Conservation (phyloP, 2,888 invertebrate species). For the Ferrisia virgata region DNA sequence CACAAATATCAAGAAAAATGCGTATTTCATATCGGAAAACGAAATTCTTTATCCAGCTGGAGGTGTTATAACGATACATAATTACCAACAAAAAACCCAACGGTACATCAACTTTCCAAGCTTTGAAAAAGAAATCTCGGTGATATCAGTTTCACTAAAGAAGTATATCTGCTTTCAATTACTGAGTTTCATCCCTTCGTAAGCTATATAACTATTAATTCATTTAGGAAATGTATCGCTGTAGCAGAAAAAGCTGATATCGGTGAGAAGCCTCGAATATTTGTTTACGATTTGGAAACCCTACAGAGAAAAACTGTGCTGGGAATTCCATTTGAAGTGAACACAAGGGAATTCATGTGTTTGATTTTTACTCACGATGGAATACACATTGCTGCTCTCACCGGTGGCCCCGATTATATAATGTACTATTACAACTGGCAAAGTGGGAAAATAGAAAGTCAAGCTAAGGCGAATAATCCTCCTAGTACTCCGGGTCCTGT, state of each 20-base stretch:
- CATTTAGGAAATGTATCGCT: slow-evolving; percentile 63
- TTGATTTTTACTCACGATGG: slow-evolving; percentile 79
- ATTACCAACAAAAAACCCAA: slow-evolving; percentile 69
- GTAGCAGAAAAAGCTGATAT: slow-evolving; percentile 54
- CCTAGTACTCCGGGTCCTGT: slow-evolving; percentile 65
- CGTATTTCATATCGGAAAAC: slow-evolving; percentile 68
- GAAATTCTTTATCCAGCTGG: slow-evolving; percentile 80
- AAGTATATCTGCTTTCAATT: slow-evolving; percentile 56
- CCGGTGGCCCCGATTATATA: slow-evolving; percentile 79
- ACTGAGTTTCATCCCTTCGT: background rate
- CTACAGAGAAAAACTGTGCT: slow-evolving; percentile 67
- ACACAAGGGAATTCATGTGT: slow-evolving; percentile 65
- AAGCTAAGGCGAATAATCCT: slow-evolving; percentile 68
- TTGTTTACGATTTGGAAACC: slow-evolving; percentile 68
- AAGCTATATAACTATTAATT: background rate
- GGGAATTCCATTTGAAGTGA: slow-evolving; percentile 61
- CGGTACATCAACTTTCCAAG: slow-evolving; percentile 68
- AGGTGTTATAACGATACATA: slow-evolving; percentile 70
- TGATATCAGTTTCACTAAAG: slow-evolving; percentile 65
- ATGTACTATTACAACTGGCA: slow-evolving; percentile 79
- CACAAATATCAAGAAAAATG: slow-evolving; percentile 66
- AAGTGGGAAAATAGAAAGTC: slow-evolving; percentile 74
- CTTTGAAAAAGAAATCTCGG: slow-evolving; percentile 62
- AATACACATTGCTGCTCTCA: slow-evolving; percentile 73
- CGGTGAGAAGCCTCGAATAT: slow-evolving; percentile 62